These are phyloP conservation scores for Calycopis cecrops DNA, from an alignment of 1,140 invertebrate genomes.

Conservation along the genomic window DNA sequence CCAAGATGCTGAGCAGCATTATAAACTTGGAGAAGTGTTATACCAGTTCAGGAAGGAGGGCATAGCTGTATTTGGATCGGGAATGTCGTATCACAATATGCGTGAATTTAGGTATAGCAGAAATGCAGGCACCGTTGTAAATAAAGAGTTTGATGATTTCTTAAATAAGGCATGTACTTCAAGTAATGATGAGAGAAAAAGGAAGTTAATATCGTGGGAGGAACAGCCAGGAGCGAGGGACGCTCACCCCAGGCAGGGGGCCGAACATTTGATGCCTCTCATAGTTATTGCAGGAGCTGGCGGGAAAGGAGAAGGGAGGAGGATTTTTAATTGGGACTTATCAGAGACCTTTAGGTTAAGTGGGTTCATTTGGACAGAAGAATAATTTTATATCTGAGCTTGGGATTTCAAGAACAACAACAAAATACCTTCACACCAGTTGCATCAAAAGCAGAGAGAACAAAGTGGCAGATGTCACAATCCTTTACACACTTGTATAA, in stretches of 20 bases:
- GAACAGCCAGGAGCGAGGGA: constrained; percentile 47
- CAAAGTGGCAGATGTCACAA: no score
- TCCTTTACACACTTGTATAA: no score
- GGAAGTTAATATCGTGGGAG: constrained; percentile 46
- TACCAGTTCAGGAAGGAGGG: constrained; percentile 58
- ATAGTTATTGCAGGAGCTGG: constrained; percentile 62
- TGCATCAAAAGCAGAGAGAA: no score
- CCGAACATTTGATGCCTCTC: constrained; percentile 65
- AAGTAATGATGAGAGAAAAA: constrained; percentile 39
- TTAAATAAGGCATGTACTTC: constrained; percentile 49
- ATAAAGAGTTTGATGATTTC: constrained; percentile 59
- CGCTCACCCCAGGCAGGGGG: constrained; percentile 51
- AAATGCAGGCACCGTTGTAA: constrained; percentile 36
- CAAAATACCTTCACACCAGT: no score
- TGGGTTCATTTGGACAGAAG: constrained; percentile 57
- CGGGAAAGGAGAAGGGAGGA: constrained; percentile 41
- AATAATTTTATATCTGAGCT: constrained; percentile 24
- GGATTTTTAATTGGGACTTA: constrained; percentile 66
- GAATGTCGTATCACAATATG: constrained; percentile 70
- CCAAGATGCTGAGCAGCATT: constrained; percentile 57
- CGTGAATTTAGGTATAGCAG: constrained; percentile 49
- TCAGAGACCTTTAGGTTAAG: constrained; percentile 51
- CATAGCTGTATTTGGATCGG: constrained; percentile 57
- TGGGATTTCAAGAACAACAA: no score
- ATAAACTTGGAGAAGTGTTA: constrained; percentile 50